Evolutionary conservation across 2,113 vertebrate species (phyloP), one percentile per base, ranked within the genome.

Genomic region (Pituophis catenifer): DNA sequence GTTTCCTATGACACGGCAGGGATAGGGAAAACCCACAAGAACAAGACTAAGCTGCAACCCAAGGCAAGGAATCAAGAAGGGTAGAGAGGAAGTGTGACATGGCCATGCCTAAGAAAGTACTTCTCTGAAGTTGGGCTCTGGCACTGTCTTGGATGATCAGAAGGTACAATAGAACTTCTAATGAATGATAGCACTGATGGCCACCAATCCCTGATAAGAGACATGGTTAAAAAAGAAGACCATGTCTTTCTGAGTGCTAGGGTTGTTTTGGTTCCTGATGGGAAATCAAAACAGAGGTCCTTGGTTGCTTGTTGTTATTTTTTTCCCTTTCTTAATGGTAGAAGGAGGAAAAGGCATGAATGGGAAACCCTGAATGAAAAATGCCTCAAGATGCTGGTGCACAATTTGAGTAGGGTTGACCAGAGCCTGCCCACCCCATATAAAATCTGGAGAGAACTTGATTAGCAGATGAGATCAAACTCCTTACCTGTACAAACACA

Each of bases 401-500:
- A 88, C 24, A 52, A n/a, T 48, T 23, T 24, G 24, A 13, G 33
- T 3, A 59, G 11, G 8, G n/a, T 8, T 70, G 58, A n/a, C 24
- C 48, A 11, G 24, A 65, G 59, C 33, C 33, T 26, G n/a, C 19
- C 89, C 23, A 26, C 17, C 62, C 13, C 5, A 8, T 15, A 90
- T 5, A 62, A 65, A 90, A 26, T 52, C 8, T 11, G 26, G 9
- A 33, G 59, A 75, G 59, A 81, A 91, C 19, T 33, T 24, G 26
- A 2, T 54, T 15, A 8, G 13, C 48, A 48, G 1, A n/a, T 8
- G 26, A 7, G 15, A 44, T 0, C 0, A 38, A 11, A 57, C 2
- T 15, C 62, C 97, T 0, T 96, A 99, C 99, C 99, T 99, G 99
- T 58, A 99, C 75, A 3, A 99, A 85, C 87, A 98, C 98, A 86